Conservation (phyloP, 53 echinoderm and acorn worm genomes). For the Mesocentrotus franciscanus region DNA sequence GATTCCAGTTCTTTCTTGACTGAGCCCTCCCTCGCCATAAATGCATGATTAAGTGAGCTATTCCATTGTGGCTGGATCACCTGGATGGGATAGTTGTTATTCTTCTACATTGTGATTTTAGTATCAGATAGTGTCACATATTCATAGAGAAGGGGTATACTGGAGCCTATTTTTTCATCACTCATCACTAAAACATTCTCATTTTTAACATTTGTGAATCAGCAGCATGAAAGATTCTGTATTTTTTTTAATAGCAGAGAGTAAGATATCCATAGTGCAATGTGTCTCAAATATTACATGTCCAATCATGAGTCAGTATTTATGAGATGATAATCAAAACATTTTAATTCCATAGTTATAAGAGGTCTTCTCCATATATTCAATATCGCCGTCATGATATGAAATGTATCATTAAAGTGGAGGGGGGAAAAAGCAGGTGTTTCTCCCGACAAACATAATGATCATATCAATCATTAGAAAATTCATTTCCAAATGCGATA, state of each 20-base stretch:
- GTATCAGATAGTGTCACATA: background rate
- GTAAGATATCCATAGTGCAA: background rate
- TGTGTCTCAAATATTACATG: background rate
- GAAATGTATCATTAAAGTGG: slow-evolving; percentile 25
- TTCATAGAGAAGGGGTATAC: background rate
- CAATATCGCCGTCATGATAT: background rate
- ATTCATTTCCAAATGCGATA: slow-evolving; percentile 53
- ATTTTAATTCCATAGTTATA: slow-evolving; percentile 36
- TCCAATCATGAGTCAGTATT: background rate
- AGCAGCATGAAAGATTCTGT: background rate
- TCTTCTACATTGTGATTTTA: background rate
- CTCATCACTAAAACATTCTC: background rate
- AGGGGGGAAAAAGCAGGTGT: slow-evolving; percentile 32
- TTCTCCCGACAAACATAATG: background rate
- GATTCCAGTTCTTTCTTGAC: background rate
- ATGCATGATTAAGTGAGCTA: background rate
- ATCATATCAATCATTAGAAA: slow-evolving; percentile 43
- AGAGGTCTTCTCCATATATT: background rate
- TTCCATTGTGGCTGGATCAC: background rate
- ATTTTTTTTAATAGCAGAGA: background rate
- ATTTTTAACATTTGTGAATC: background rate
- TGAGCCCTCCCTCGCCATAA: background rate
- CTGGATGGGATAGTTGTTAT: background rate
- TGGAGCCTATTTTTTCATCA: background rate
- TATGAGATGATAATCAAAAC: slow-evolving; percentile 21